Conservation (phyloP, 2,797 vertebrate genomes). For the Centroberyx gerrardi region DNA sequence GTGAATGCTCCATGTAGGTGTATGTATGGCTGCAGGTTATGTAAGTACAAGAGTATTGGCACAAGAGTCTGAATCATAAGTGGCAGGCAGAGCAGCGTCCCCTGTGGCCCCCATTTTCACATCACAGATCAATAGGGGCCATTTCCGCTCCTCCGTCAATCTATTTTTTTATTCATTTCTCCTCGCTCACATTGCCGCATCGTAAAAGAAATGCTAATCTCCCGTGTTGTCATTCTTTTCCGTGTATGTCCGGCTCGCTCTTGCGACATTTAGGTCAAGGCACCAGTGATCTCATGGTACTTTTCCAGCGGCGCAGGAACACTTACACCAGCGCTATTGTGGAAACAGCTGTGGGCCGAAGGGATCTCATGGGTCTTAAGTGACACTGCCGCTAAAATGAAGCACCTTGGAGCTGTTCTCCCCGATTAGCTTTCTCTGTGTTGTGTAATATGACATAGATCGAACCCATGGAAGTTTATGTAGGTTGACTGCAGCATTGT, state of each 20-base stretch:
- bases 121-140: conserved; percentile 23
- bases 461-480: conserved; percentile 30
- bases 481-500: conserved; percentile 48
- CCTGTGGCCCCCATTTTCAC: conserved; percentile 16
- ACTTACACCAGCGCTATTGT: conserved; percentile 61
- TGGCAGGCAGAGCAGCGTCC: not conserved
- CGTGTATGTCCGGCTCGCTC: conserved; percentile 23
- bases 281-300: conserved; percentile 57
- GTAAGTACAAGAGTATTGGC: conserved; percentile 3
- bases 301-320: conserved; percentile 27
- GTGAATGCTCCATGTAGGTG: not conserved
- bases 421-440: conserved; percentile 40
- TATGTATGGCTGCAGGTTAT: not conserved
- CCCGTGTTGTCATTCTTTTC: conserved; percentile 15
- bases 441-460: conserved; percentile 50
- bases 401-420: conserved; percentile 59
- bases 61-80: conserved; percentile 3
- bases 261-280: conserved; percentile 73
- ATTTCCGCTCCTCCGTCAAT: conserved; percentile 4
- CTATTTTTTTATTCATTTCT: conserved; percentile 7
- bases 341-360: conserved; percentile 28
- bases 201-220: conserved; percentile 12
- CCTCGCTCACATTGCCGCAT: conserved; percentile 23
- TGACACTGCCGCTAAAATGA: conserved; percentile 52
- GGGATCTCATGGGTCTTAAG: conserved; percentile 78